Conservation (phyloP, 2,113 vertebrate species). For the Eulacestoma nigropectus region DNA sequence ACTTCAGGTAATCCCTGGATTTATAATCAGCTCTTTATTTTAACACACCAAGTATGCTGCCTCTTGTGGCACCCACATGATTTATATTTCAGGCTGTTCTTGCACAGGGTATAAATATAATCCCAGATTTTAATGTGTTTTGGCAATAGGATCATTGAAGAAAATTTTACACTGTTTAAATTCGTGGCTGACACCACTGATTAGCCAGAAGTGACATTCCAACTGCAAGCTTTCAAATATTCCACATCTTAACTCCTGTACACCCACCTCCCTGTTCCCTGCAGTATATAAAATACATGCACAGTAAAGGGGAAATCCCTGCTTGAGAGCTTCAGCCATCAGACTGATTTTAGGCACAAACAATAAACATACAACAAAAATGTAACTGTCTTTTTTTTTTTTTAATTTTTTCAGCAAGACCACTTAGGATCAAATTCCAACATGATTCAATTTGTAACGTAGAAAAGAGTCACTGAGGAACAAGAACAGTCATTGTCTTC, state of each 20-base stretch:
- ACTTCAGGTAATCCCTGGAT: neutral
- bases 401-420: neutral
- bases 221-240: neutral
- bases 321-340: neutral
- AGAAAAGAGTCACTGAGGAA: neutral
- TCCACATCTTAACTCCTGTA: neutral
- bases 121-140: neutral
- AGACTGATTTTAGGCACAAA: neutral
- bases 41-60: neutral
- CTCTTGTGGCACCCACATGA: neutral
- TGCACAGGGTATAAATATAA: neutral
- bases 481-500: neutral
- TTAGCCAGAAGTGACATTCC: neutral
- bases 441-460: rapidly evolving
- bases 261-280: neutral
- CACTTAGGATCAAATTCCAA: neutral
- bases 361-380: neutral
- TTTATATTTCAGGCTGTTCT: neutral
- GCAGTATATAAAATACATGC: neutral
- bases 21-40: neutral
- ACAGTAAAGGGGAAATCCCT: neutral
- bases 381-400: neutral
- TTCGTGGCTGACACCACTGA: neutral
- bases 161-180: neutral
- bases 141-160: neutral